Evolutionary conservation across 2,797 vertebrate species (phyloP).

Genomic region (Sternotherus odoratus): DNA sequence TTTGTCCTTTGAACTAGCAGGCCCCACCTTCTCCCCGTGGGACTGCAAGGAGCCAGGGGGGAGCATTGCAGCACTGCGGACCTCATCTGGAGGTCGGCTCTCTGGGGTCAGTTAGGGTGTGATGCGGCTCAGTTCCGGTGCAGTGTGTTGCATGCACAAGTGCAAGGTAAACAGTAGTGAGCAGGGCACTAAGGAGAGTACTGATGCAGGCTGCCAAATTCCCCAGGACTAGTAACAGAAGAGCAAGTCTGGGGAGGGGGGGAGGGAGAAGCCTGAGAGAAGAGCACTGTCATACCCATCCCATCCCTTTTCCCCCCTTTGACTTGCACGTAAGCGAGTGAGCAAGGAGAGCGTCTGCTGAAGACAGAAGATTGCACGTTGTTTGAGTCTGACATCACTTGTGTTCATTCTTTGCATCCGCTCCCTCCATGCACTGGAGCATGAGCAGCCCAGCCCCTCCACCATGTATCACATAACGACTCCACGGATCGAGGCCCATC

Average conservation of each 20-base stretch:
- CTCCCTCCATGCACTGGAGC: background rate
- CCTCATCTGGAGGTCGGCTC: background rate
- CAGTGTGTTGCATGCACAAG: background rate
- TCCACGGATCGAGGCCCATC: background rate
- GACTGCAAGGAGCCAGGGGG: background rate
- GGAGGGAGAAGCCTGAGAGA: background rate
- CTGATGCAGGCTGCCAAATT: background rate
- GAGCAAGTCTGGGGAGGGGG: background rate
- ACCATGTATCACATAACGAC: background rate
- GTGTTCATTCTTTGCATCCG: background rate
- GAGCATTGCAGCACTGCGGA: background rate
- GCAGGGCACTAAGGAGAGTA: background rate
- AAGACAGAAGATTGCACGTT: background rate
- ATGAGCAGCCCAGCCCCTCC: background rate
- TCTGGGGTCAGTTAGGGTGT: background rate
- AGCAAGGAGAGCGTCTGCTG: background rate
- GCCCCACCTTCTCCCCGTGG: background rate
- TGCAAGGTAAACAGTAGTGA: background rate
- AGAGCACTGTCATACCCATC: background rate
- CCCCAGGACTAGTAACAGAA: background rate
- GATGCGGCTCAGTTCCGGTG: background rate
- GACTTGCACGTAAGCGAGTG: background rate
- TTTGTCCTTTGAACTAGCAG: slow-evolving; percentile 54
- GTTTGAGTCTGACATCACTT: background rate
- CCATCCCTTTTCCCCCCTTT: background rate